phyloP scores from a whole-genome alignment of 2,888 invertebrate genomes.

The Drosophila multiciliata region DNA sequence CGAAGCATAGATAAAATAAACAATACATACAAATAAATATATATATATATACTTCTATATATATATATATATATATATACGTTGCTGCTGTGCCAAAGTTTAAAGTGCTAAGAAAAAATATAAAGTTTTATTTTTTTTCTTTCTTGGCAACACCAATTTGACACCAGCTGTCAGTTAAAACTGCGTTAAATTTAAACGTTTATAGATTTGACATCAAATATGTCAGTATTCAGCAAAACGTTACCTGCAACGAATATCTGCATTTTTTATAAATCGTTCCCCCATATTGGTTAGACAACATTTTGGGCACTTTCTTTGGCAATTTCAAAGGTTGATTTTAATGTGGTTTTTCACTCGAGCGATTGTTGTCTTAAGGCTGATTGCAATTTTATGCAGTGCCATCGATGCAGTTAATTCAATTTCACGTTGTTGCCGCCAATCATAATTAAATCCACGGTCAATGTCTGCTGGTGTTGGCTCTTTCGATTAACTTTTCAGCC shows the following conservation, averaged over 20 bases:
- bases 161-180: conserved; percentile 16
- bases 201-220: conserved; percentile 15
- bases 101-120: conserved; percentile 76
- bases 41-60: conserved; percentile 28
- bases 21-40: conserved; percentile 73
- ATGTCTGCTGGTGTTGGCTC: conserved; percentile 46
- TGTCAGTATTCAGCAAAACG: not conserved
- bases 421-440: conserved; percentile 49
- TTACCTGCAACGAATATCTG: not conserved
- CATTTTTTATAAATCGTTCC: not conserved
- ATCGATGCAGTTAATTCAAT: conserved; percentile 67
- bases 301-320: not conserved
- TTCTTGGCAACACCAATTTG: conserved; percentile 22
- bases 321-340: not conserved
- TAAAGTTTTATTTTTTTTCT: conserved; percentile 36
- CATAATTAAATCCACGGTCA: conserved; percentile 66
- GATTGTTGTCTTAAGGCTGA: conserved; percentile 47
- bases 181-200: conserved; percentile 5
- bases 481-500: conserved; percentile 64
- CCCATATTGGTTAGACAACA: not conserved
- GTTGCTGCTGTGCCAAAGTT: conserved; percentile 53
- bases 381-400: conserved; percentile 50
- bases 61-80: not conserved
- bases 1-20: conserved; percentile 81
- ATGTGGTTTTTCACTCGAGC: not conserved